Base-by-base conservation (phyloP, 2,113 vertebrate species). In the Podarcis cretensis region DNA sequence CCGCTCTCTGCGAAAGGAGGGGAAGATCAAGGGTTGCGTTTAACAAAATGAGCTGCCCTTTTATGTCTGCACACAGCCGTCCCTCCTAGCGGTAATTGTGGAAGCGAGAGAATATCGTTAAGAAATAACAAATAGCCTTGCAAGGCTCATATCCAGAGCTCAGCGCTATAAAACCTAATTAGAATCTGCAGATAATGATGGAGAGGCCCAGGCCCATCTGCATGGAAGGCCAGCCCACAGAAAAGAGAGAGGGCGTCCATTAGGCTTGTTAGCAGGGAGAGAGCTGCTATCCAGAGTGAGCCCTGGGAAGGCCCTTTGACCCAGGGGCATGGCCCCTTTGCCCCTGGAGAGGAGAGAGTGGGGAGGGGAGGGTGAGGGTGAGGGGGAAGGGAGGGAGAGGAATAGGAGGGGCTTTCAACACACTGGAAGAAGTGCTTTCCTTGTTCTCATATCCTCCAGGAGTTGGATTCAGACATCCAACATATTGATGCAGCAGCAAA, bases 61-160 rank as follows among this genome's bases (percentile, higher is more conserved):
- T 87, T 88, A 5, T 81, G 76, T 7, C 80, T 65, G 1, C 0
- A 27, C 20, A 16, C 69, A 8, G 80, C 2, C 85, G 1, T 48
- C 82, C 84, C 92, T 76, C 1, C 0, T 74, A 82, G 92, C 93
- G 0, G 25, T 3, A 83, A 54, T 66, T 0, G 0, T 14, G 91
- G 84, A 87, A 92, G 37, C 48, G 89, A 75, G 90, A 90, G 90
- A 90, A 4, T 57, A 90, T 95, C 92, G 37, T 95, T 95, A 93
- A 90, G 92, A 74, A 76, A 84, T 91, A 93, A 94, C 30, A 75
- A 93, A 94, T 84, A 86, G 85, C 78, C 87, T 78, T 71, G 74
- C 71, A 7, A 0, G 54, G 65, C 40, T 89, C 84, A 87, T 83
- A 6, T 85, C 89, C 71, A 0, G 5, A 89, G 85, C 81, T 25